These are phyloP conservation scores for Dorcus parallelipipedus DNA, from an alignment of 2,888 invertebrate species.

Conservation along the genomic window DNA sequence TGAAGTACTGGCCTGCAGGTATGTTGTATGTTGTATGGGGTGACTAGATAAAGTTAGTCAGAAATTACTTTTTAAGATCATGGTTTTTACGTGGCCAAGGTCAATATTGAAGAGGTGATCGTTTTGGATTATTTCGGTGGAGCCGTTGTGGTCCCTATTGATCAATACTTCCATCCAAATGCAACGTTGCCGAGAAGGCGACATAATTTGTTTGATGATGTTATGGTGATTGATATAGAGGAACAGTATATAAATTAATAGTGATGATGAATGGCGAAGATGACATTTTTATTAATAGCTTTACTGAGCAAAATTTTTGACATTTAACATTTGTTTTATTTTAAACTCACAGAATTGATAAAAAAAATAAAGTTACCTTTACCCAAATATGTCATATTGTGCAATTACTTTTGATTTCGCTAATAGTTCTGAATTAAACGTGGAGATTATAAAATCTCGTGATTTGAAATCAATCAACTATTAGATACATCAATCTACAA, in stretches of 20 bases:
- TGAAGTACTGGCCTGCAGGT: constrained; percentile 67
- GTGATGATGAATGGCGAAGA: not conserved
- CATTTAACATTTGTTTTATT: too few relatives aligned
- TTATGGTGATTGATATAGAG: not conserved
- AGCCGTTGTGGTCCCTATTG: constrained; percentile 61
- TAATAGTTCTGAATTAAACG: too few relatives aligned
- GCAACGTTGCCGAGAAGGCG: not conserved
- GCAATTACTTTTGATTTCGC: too few relatives aligned
- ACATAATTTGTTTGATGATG: not conserved
- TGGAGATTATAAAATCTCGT: too few relatives aligned
- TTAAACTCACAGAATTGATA: too few relatives aligned
- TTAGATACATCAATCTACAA: too few relatives aligned
- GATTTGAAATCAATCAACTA: too few relatives aligned
- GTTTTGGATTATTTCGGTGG: constrained; percentile 83
- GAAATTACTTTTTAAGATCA: constrained; percentile 58
- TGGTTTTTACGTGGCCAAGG: constrained; percentile 73
- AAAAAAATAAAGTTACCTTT: too few relatives aligned
- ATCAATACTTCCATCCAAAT: constrained; percentile 45
- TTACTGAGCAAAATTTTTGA: too few relatives aligned
- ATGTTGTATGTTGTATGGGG: constrained; percentile 42
- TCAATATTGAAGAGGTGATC: constrained; percentile 69
- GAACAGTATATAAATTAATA: not conserved
- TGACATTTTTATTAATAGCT: not conserved
- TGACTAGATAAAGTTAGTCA: not conserved
- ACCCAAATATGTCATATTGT: too few relatives aligned